phyloP scores from a whole-genome alignment of 2,113 vertebrate species.

The Athene cunicularia region DNA sequence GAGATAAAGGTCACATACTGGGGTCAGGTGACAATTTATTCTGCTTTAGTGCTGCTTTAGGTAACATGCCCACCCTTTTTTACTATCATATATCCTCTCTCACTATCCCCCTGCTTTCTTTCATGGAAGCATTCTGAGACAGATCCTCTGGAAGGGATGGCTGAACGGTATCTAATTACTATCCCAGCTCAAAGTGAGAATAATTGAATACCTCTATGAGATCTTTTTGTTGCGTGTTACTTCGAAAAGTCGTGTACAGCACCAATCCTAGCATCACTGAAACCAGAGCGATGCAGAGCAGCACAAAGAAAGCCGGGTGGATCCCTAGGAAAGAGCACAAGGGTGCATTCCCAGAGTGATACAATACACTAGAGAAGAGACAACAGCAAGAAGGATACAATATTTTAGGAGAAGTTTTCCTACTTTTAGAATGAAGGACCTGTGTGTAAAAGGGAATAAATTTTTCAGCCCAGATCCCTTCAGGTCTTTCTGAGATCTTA shows the following conservation, averaged over 20 bases:
- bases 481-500: background rate
- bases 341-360: background rate
- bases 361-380: background rate
- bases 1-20: background rate
- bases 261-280: conserved; percentile 78
- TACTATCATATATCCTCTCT: background rate
- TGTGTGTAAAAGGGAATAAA: background rate
- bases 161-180: background rate
- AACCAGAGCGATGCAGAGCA: conserved; percentile 79
- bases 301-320: conserved; percentile 78
- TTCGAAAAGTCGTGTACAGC: conserved; percentile 76
- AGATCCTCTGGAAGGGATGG: no score
- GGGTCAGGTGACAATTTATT: background rate
- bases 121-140: background rate
- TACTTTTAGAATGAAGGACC: background rate
- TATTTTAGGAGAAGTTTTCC: background rate
- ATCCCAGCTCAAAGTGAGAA: background rate
- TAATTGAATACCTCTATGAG: conserved; percentile 75
- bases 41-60: background rate
- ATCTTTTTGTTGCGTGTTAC: conserved; percentile 64
- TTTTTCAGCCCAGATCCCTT: background rate
- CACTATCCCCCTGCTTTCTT: background rate
- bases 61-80: background rate
- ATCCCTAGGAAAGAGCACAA: conserved; percentile 65
- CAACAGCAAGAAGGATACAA: background rate